A percentile compares a stretch with the other conserved stretches of the same genome.
Evolutionary conservation across 2,888 invertebrate species (phyloP).

Genomic region (Perdita meconis): DNA sequence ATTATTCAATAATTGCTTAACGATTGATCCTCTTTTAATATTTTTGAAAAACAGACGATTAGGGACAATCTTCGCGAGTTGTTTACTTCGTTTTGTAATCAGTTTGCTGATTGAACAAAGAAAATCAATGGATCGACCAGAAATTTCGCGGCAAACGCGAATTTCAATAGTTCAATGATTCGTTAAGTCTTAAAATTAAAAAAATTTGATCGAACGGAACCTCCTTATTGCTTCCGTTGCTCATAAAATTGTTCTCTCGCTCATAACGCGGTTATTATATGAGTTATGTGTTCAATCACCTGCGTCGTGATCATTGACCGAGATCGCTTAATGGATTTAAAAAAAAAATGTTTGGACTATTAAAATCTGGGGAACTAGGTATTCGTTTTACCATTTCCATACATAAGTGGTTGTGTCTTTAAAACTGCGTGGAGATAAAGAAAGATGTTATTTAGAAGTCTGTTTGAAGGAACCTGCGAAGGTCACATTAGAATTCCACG

Average conservation of each 20-base stretch:
- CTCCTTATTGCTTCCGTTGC: conserved; percentile 11
- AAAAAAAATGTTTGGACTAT: neutral
- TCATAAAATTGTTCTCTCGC: conserved; percentile 6
- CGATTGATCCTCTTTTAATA: neutral
- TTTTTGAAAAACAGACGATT: neutral
- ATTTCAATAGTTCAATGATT: neutral
- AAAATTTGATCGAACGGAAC: conserved; percentile 9
- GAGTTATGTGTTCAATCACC: conserved; percentile 11
- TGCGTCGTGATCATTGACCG: neutral
- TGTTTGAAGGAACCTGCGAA: neutral
- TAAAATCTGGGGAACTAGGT: neutral
- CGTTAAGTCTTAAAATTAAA: conserved; percentile 7
- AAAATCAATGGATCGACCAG: neutral
- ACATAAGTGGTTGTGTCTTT: neutral
- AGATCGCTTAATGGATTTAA: neutral
- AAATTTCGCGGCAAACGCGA: neutral
- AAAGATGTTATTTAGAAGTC: neutral
- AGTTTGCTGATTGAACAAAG: neutral
- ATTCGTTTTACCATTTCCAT: neutral
- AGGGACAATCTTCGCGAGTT: neutral
- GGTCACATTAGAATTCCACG: neutral
- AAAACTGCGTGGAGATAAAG: neutral
- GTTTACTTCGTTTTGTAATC: neutral
- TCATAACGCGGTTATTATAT: conserved; percentile 1
- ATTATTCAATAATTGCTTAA: neutral